Base-by-base conservation (phyloP, 2,113 vertebrate genomes). In the Misgurnus anguillicaudatus region DNA sequence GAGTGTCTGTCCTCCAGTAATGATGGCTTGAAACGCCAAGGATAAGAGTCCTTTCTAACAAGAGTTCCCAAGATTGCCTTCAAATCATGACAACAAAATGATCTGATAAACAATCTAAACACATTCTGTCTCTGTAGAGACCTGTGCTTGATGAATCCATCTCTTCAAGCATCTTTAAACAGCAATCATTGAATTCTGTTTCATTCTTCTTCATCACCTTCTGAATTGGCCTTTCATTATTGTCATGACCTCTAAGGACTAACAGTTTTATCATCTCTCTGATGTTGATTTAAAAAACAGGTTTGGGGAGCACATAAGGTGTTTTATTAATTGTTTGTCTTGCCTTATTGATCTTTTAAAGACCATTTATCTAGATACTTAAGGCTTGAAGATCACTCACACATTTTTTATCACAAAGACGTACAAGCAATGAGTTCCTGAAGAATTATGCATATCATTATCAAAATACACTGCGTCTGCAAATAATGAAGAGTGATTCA, bases 401-500 rank as follows among this genome's bases (percentile, higher is more conserved):
- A 83, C 1, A 70, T 83, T n/a, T 70, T 79, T 64, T 63, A 66
- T 60, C 9, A 75, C 55, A 76, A 39, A 69, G 39, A 68, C 55
- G 64, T 31, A 68, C 57, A 76, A 55, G 77, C 48, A n/a, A 82
- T 61, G 73, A 21, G 53, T 51, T 70, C 38, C 79, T 60, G 62
- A 19, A 39, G 45, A 75, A 19, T 36, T 75, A 69, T 80, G 83
- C 55, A 85, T 64, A 69, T 47, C 68, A 58, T 73, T 9, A 75
- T 8, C 39, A 75, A 14, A 45, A 14, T 70, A 45, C 47, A 83
- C 57, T 57, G 17, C 53, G 19, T 6, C 7, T 63, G 8, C 57
- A 70, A 57, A 73, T 17, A 68, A 65, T 75, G 3, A 75, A 36
- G 19, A 42, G 60, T 21, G 21, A 66, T 63, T 38, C n/a, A 39